Conservation (phyloP, 2,888 invertebrate species). For the Parnassius apollo region DNA sequence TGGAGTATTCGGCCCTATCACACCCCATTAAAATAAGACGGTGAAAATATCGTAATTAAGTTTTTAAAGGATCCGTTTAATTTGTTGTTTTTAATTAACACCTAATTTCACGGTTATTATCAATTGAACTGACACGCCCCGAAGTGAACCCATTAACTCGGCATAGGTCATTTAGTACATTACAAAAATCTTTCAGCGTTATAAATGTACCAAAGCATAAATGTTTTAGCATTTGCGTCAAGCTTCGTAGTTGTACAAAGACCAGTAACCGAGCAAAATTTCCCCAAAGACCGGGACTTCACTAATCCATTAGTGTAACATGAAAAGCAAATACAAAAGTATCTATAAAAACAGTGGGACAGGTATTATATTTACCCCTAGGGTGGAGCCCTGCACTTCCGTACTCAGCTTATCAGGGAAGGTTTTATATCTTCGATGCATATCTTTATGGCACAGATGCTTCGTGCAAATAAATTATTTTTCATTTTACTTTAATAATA, state of each 20-base stretch:
- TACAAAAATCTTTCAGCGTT: too few species aligned
- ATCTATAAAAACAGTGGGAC: constrained; percentile 63
- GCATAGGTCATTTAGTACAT: too few species aligned
- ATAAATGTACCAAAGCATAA: neutral
- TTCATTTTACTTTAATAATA: too few species aligned
- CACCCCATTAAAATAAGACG: too few species aligned
- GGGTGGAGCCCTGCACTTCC: constrained; percentile 48
- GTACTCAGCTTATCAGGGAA: constrained; percentile 21
- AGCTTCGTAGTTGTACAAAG: constrained; percentile 13
- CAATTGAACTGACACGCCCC: too few species aligned
- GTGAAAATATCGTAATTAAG: too few species aligned
- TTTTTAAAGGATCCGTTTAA: too few species aligned
- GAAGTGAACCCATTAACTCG: too few species aligned
- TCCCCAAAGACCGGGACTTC: constrained; percentile 52
- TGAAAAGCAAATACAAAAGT: constrained; percentile 70
- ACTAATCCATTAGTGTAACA: constrained; percentile 74
- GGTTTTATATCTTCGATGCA: constrained; percentile 20
- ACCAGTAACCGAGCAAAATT: constrained; percentile 33
- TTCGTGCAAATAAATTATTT: neutral
- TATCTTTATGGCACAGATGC: constrained; percentile 20
- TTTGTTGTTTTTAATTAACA: too few species aligned
- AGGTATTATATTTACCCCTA: constrained; percentile 50
- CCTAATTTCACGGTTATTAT: too few species aligned
- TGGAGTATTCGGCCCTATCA: too few species aligned
- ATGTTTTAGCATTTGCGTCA: neutral